Conservation (phyloP, 1,140 invertebrate species). For the Euglossa dilemma region DNA sequence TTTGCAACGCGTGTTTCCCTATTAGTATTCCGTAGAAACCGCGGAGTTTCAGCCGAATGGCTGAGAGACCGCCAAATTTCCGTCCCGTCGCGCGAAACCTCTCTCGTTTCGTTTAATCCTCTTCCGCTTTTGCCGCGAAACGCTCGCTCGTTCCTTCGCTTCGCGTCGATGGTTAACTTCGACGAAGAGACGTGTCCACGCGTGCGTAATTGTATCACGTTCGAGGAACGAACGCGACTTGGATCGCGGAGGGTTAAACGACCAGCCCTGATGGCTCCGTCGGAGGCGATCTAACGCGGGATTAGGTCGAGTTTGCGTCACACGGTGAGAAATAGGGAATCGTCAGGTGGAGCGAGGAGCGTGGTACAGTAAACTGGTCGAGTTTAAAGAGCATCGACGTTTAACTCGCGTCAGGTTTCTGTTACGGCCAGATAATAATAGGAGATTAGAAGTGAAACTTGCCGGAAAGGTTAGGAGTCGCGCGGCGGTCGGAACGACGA, state of each 20-base stretch:
- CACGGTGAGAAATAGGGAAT: neutral
- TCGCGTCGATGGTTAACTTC: too few relatives aligned
- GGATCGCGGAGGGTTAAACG: too few relatives aligned
- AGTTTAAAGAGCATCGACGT: slow-evolving; percentile 1
- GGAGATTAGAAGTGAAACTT: slow-evolving; percentile 45
- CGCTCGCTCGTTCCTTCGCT: too few relatives aligned
- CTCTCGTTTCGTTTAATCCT: too few relatives aligned
- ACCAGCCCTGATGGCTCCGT: too few relatives aligned
- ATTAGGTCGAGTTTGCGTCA: neutral
- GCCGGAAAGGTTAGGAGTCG: neutral
- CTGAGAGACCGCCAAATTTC: too few relatives aligned
- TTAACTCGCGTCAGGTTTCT: neutral
- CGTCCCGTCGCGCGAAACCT: too few relatives aligned
- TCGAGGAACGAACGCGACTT: too few relatives aligned
- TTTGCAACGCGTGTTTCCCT: neutral
- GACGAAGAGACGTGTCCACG: too few relatives aligned
- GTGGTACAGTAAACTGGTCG: neutral
- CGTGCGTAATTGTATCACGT: too few relatives aligned
- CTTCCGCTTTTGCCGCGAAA: too few relatives aligned
- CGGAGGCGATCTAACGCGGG: neutral
- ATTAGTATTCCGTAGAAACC: neutral
- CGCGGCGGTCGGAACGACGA: neutral
- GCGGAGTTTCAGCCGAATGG: too few relatives aligned
- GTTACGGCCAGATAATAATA: slow-evolving; percentile 37
- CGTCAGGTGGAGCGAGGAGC: neutral